These are phyloP conservation scores for Brachionus angularis DNA, from an alignment of 1,140 invertebrate species.

Conservation along the genomic window DNA sequence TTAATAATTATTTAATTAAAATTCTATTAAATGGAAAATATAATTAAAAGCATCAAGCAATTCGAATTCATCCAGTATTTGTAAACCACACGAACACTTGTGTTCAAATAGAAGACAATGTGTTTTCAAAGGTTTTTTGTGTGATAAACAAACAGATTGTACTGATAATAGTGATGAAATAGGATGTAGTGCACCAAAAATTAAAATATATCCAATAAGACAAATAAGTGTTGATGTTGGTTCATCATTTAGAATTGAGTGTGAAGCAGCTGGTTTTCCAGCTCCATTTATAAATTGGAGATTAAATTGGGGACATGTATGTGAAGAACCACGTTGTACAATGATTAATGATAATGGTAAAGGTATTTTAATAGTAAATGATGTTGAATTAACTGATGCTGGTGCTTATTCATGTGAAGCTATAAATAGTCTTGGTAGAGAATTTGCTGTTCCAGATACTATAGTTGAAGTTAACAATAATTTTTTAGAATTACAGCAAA, in stretches of 20 bases:
- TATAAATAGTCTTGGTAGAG: constrained; percentile 76
- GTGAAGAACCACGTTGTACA: constrained; percentile 65
- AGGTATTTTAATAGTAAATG: constrained; percentile 73
- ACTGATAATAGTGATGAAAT: constrained; percentile 81
- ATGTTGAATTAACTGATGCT: constrained; percentile 70
- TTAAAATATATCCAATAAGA: constrained; percentile 65
- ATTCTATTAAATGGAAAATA: neutral
- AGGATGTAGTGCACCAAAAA: constrained; percentile 75
- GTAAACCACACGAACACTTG: constrained; percentile 74
- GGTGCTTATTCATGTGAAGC: constrained; percentile 97
- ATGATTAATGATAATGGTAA: constrained; percentile 50
- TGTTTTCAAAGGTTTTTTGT: constrained; percentile 86
- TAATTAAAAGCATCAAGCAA: neutral
- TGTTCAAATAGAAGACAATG: constrained; percentile 72
- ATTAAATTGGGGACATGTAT: constrained; percentile 90
- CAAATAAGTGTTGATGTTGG: constrained; percentile 67
- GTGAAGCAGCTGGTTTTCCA: constrained; percentile 80
- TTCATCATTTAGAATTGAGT: constrained; percentile 71
- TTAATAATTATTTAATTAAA: no score
- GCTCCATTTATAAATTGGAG: constrained; percentile 87
- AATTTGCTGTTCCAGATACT: constrained; percentile 81
- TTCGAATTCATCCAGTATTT: constrained; percentile 58
- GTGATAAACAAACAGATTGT: constrained; percentile 83
- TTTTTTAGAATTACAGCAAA: no score
- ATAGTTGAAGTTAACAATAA: constrained; percentile 84